A percentile compares a stretch with the other conserved stretches of the same genome.
Evolutionary conservation across 30 jellyfish, hydroid and myxozoan species (phyloP).

Genomic region (Aurelia sp.): DNA sequence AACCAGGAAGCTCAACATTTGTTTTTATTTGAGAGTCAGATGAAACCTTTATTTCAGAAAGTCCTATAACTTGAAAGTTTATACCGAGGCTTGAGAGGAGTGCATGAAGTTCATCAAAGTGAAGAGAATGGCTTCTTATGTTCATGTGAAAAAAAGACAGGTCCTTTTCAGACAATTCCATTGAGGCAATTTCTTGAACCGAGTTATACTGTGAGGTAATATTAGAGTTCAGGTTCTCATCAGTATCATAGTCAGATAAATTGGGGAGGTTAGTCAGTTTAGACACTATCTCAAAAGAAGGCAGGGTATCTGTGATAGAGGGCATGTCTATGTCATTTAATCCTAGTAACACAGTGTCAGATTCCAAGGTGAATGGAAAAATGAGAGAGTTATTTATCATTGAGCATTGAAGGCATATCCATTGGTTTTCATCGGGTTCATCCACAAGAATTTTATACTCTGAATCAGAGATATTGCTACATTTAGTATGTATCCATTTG

Average conservation of each 20-base stretch:
- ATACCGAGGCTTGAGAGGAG: not conserved
- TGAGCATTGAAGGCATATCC: not conserved
- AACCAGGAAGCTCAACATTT: no score
- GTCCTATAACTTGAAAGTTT: slow-evolving; percentile 20
- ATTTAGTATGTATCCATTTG: slow-evolving; percentile 47
- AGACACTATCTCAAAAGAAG: slow-evolving; percentile 36
- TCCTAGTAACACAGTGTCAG: no score
- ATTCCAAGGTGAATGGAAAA: no score
- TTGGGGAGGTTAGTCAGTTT: slow-evolving; percentile 31
- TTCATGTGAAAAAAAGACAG: no score
- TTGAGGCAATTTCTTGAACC: slow-evolving; percentile 10
- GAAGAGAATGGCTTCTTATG: no score
- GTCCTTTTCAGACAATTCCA: no score
- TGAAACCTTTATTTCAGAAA: slow-evolving; percentile 17
- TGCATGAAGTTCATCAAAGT: not conserved
- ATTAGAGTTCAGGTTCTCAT: slow-evolving; percentile 39
- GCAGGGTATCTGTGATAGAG: not conserved
- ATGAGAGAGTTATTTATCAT: not conserved
- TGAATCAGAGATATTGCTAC: slow-evolving; percentile 38
- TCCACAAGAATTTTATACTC: slow-evolving; percentile 15
- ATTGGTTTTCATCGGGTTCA: slow-evolving; percentile 4
- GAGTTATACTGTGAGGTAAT: slow-evolving; percentile 27
- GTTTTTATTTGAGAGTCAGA: not conserved
- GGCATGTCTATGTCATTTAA: not conserved
- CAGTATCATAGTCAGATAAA: slow-evolving; percentile 45